Base-by-base conservation (phyloP, 2,113 vertebrate species). In the Puntigrus tetrazona region DNA sequence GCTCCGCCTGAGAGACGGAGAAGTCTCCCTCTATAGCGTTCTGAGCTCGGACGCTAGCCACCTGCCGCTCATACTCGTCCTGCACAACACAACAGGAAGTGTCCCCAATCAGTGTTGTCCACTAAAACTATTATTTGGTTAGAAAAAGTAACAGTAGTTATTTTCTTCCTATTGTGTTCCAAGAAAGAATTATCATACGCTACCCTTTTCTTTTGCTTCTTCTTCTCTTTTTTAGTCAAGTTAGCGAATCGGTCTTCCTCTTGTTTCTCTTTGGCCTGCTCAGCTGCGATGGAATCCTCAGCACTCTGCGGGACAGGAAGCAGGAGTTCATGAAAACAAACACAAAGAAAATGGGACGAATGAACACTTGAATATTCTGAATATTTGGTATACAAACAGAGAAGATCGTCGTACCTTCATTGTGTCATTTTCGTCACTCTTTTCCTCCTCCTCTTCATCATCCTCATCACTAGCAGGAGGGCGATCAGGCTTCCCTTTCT, bases 221-320 rank as follows among this genome's bases (percentile, higher is more conserved):
- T 98, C 89, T 96, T 97, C 86, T 97, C 96, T 88, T 97, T 98
- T 82, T 97, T 97, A 90, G 94, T 98, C 5, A 98, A 87, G 73
- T 96, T 94, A 8, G 95, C 95, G 9, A 88, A 95, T 0, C 95
- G 95, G 83, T 96, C 95, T 0, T 91, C 90, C 0, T 86, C 90
- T 75, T 89, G 81, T 11, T 67, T 76, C 73, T 84, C 87, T 73
- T 92, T 89, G 25, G 83, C 78, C 79, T 92, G 88, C 20, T 93
- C 85, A 18, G 79, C 88, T 8, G 90, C 93, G 0, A 94, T 88
- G 9, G 61, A 88, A 0, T 94, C 94, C 80, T 95, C 93, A 0
- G 92, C 94, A 52, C 92, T 91, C 94, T 94, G 77, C n/a, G 2
- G 29, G 22, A 29, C 63, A 63, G 1, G 41, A 1, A 3, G 69